Percentiles rank a stretch among this genome's conserved stretches.
phyloP scores from a whole-genome alignment of 2,113 vertebrate genomes.

The Paramormyrops kingsleyae region DNA sequence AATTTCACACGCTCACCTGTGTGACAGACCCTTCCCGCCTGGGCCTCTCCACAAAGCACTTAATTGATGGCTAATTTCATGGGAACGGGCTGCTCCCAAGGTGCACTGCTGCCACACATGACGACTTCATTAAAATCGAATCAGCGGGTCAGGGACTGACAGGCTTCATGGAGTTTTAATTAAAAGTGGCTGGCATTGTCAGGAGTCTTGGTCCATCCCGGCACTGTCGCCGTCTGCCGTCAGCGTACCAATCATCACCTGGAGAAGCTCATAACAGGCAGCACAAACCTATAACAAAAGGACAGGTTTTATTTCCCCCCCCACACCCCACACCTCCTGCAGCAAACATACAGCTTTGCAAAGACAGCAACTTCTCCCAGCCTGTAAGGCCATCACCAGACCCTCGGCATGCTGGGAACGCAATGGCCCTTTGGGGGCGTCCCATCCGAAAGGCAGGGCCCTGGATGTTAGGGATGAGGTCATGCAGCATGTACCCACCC shows the following conservation, averaged over 20 bases:
- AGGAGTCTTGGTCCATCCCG: not conserved
- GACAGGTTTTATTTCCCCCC: not conserved
- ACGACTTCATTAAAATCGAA: constrained; percentile 22
- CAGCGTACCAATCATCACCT: not conserved
- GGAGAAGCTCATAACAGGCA: not conserved
- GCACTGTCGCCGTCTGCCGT: not conserved
- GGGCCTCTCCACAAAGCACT: constrained; percentile 14
- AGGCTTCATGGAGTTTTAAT: constrained; percentile 22
- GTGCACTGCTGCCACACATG: not conserved
- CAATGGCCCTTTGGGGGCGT: not conserved
- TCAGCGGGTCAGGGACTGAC: constrained; percentile 15
- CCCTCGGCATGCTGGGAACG: not conserved
- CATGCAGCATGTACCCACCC: not conserved
- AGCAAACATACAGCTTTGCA: not conserved
- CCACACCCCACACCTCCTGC: not conserved
- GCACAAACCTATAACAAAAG: not conserved
- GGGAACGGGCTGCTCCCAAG: constrained; percentile 5
- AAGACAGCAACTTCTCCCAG: not conserved
- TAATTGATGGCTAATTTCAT: constrained; percentile 28
- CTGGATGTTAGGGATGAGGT: not conserved
- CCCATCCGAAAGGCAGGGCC: not conserved
- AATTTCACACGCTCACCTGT: constrained; percentile 10
- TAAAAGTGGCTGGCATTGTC: not conserved
- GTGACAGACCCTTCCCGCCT: not conserved
- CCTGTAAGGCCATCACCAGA: not conserved